Evolutionary conservation across 2,113 vertebrate genomes (phyloP).

Genomic region (Actenoides hombroni): DNA sequence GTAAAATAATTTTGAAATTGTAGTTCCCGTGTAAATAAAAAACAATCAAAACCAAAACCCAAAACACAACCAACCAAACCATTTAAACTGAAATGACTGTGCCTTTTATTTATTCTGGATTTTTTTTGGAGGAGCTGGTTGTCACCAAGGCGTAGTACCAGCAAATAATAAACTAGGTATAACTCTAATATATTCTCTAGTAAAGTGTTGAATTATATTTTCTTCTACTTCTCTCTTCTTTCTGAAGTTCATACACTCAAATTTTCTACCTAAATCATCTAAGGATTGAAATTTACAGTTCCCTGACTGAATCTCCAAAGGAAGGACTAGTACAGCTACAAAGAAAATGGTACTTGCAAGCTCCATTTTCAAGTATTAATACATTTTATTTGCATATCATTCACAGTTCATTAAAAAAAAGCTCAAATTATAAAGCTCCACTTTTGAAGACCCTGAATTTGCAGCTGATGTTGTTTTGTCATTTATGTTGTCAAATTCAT

Average conservation of each 20-base stretch:
- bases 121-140: background rate
- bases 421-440: background rate
- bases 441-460: conserved; percentile 45
- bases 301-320: background rate
- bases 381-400: conserved; percentile 59
- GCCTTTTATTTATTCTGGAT: background rate
- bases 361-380: conserved; percentile 26
- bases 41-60: background rate
- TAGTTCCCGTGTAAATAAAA: background rate
- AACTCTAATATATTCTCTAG: background rate
- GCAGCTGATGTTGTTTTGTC: conserved; percentile 37
- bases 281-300: background rate
- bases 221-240: background rate
- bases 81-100: background rate
- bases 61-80: background rate
- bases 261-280: background rate
- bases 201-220: background rate
- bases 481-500: conserved; percentile 25
- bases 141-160: background rate
- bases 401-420: conserved; percentile 24
- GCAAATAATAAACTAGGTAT: background rate
- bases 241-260: background rate
- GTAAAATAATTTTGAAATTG: background rate
- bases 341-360: background rate
- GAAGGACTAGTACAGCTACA: background rate